Percentiles rank a stretch among this genome's conserved stretches.
phyloP scores from a whole-genome alignment of 2,888 invertebrate genomes.

The Colostygia pectinataria region DNA sequence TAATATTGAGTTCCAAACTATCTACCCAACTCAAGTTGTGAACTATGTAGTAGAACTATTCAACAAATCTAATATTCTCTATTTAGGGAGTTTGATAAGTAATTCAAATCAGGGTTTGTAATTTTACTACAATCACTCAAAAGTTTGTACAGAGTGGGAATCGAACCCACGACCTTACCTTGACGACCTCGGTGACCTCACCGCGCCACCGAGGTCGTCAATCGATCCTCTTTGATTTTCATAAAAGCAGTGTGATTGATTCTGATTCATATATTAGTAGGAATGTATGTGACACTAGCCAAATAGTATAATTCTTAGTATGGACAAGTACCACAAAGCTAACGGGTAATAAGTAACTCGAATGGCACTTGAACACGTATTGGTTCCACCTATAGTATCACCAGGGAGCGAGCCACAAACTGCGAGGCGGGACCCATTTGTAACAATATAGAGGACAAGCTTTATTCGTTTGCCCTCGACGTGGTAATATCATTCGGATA shows the following conservation, averaged over 20 bases:
- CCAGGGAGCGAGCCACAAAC: constrained; percentile 23
- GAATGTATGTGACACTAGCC: too few species aligned
- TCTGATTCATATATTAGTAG: too few species aligned
- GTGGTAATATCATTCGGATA: constrained; percentile 22
- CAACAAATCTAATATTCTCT: constrained; percentile 10
- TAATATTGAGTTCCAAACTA: constrained; percentile 25
- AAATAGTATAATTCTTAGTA: too few species aligned
- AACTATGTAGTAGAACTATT: constrained; percentile 17
- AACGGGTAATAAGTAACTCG: background rate
- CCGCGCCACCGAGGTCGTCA: too few species aligned
- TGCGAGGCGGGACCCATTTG: constrained; percentile 27
- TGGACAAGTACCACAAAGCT: too few species aligned
- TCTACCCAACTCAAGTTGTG: constrained; percentile 5
- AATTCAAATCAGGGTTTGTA: constrained; percentile 9
- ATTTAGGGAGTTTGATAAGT: constrained; percentile 9
- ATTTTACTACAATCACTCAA: background rate
- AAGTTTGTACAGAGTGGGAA: background rate
- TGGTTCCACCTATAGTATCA: background rate
- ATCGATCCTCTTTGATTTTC: too few species aligned
- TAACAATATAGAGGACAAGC: constrained; percentile 36
- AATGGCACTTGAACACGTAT: background rate
- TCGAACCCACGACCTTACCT: too few species aligned
- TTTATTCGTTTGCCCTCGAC: constrained; percentile 32
- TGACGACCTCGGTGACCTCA: too few species aligned
- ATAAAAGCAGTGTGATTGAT: too few species aligned